phyloP scores from a whole-genome alignment of 2,888 invertebrate genomes.

The Lamproptera curius region DNA sequence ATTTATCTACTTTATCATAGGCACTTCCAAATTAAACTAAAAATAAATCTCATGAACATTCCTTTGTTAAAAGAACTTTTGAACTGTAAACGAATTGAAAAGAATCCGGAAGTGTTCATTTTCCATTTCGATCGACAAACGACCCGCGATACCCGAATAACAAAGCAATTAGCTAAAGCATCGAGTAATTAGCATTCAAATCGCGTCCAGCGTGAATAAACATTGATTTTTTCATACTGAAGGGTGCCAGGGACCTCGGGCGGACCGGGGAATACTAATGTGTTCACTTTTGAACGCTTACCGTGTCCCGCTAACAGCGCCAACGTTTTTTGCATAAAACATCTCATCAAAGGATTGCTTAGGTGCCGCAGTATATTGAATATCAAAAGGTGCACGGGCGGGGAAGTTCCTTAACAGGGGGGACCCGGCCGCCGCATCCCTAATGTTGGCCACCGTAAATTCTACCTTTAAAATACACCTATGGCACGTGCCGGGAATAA shows the following conservation, averaged over 20 bases:
- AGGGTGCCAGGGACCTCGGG: constrained; percentile 42
- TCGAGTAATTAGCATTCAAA: constrained; percentile 73
- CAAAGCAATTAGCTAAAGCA: constrained; percentile 68
- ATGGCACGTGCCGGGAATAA: constrained; percentile 71
- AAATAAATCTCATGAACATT: too few species aligned
- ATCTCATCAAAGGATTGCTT: constrained; percentile 78
- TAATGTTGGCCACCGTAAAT: constrained; percentile 67
- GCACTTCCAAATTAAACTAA: too few species aligned
- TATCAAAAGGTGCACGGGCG: constrained; percentile 73
- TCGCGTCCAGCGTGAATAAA: constrained; percentile 70
- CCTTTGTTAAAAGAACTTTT: too few species aligned
- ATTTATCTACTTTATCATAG: too few species aligned
- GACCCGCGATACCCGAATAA: constrained; percentile 55
- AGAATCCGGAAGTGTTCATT: neutral
- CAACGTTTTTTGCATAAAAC: constrained; percentile 79
- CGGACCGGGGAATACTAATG: constrained; percentile 72
- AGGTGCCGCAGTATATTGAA: constrained; percentile 74
- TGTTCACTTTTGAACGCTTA: constrained; percentile 75
- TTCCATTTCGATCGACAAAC: constrained; percentile 4
- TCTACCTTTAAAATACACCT: constrained; percentile 74
- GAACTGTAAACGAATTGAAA: constrained; percentile 1
- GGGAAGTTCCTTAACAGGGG: constrained; percentile 66
- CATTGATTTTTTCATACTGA: constrained; percentile 74
- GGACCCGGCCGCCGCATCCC: constrained; percentile 58
- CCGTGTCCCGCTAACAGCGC: constrained; percentile 69